Conservation (phyloP, 2,888 invertebrate genomes). For the Iphiclides podalirius region DNA sequence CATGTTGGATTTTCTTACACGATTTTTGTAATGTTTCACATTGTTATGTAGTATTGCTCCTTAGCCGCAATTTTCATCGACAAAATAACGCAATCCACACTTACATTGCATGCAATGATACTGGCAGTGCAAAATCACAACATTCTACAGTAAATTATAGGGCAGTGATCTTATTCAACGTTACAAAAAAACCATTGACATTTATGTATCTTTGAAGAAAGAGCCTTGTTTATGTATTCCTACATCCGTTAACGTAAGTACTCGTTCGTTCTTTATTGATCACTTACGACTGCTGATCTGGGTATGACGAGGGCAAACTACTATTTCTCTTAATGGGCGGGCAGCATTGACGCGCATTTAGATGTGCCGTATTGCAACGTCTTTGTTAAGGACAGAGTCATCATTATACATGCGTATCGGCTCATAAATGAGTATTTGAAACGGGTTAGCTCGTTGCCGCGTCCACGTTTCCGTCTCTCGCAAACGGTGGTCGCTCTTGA, state of each 20-base stretch:
- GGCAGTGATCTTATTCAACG: conserved; percentile 33
- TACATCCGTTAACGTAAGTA: conserved; percentile 46
- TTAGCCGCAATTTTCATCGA: neutral
- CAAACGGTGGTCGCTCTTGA: conserved; percentile 11
- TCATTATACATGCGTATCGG: conserved; percentile 7
- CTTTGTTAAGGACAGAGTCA: conserved; percentile 12
- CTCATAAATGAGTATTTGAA: conserved; percentile 4
- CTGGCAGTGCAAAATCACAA: neutral
- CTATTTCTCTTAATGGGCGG: conserved; percentile 16
- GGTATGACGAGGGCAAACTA: conserved; percentile 22
- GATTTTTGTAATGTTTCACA: neutral
- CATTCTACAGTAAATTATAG: neutral
- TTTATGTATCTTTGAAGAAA: conserved; percentile 28
- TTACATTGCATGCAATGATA: neutral
- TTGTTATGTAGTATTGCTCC: neutral
- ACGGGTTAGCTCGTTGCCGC: conserved; percentile 16
- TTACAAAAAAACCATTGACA: conserved; percentile 35
- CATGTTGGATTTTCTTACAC: neutral
- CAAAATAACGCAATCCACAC: too few species aligned
- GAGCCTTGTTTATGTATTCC: conserved; percentile 35
- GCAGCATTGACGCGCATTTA: conserved; percentile 14
- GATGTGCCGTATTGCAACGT: conserved; percentile 11
- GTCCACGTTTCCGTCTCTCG: conserved; percentile 15
- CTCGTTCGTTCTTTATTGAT: conserved; percentile 15
- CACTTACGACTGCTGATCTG: conserved; percentile 11